Base-by-base conservation (phyloP, 2,113 vertebrate species). In the Trogon surrucura region DNA sequence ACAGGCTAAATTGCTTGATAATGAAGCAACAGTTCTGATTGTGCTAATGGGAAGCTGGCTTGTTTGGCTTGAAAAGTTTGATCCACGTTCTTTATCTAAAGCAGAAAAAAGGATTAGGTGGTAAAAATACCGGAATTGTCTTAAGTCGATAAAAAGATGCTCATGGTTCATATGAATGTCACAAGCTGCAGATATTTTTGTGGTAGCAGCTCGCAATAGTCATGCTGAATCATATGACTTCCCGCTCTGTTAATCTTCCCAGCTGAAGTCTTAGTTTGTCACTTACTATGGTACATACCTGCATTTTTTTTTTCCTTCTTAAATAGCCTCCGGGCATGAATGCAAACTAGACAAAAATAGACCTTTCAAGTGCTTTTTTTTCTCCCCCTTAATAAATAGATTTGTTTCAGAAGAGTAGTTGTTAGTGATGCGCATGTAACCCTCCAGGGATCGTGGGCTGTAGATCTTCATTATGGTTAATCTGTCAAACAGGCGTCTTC, bases 181-280 rank as follows among this genome's bases (percentile, higher is more conserved):
- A 91, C 65, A 94, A 81, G 88, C n/a, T 88, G 65, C 48, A 57
- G 54, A 34, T 41, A 57, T 78, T 58, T 70, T 71, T 41, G 30
- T 38, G 41, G 61, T 54, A 36, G 80, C 65, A 85, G 69, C 57
- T 94, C 50, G 25, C 53, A 18, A 0, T 4, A 34, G 22, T 93
- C 65, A 50, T 11, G n/a, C 65, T 75, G 30, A 34, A 58, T 93
- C 91, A n/a, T 75, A 54, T 93, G 95, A 86, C 80, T 91, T 86
- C 36, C 6, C 0, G 0, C 85, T 73, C 69, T 71, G 57, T 48
- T 84, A 72, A 72, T 84, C 65, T 91, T 88, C 14, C 7, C 10
- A 60, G 81, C 48, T 71, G 34, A 45, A 67, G 32, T 51, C 29
- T 62, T 80, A 75, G 48, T n/a, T 92, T 91, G 48, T 80, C 69